A percentile compares a stretch with the other conserved stretches of the same genome.
phyloP scores from a whole-genome alignment of 2,888 invertebrate genomes.

The Auanema sp. region DNA sequence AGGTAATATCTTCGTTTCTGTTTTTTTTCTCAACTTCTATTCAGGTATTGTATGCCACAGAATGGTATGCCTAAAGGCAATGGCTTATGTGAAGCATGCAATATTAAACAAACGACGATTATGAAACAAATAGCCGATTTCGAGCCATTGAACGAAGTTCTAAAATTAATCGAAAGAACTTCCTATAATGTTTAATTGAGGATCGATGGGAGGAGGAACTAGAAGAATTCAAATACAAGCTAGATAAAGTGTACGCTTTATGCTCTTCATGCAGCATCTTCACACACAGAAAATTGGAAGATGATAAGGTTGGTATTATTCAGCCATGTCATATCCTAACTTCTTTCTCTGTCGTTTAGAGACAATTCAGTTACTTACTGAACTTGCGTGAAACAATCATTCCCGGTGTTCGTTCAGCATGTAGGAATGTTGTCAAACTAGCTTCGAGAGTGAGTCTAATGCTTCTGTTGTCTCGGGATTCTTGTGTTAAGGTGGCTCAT shows the following conservation, averaged over 20 bases:
- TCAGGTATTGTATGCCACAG: neutral
- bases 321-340: neutral
- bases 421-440: slow-evolving; percentile 5
- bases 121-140: slow-evolving; percentile 36
- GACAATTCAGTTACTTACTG: neutral
- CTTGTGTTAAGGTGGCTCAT: slow-evolving; percentile 5
- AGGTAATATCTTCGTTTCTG: no score
- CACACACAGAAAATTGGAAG: slow-evolving; percentile 40
- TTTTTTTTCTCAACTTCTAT: no score
- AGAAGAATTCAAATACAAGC: slow-evolving; percentile 35
- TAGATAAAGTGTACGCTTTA: slow-evolving; percentile 43
- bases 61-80: slow-evolving; percentile 21
- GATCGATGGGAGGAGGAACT: slow-evolving; percentile 43
- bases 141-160: slow-evolving; percentile 44
- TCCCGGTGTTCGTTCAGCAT: slow-evolving; percentile 6
- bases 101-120: slow-evolving; percentile 37
- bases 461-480: neutral
- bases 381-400: neutral
- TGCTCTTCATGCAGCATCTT: slow-evolving; percentile 40
- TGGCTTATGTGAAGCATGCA: slow-evolving; percentile 44
- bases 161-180: neutral
- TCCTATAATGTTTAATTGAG: slow-evolving; percentile 19
- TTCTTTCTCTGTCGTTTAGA: neutral
- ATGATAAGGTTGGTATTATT: slow-evolving; percentile 26
- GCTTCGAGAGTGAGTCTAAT: slow-evolving; percentile 5